Percentiles rank a stretch among this genome's conserved stretches.
phyloP scores from a whole-genome alignment of 2,888 invertebrate species.

The Chrysotoxum bicinctum region DNA sequence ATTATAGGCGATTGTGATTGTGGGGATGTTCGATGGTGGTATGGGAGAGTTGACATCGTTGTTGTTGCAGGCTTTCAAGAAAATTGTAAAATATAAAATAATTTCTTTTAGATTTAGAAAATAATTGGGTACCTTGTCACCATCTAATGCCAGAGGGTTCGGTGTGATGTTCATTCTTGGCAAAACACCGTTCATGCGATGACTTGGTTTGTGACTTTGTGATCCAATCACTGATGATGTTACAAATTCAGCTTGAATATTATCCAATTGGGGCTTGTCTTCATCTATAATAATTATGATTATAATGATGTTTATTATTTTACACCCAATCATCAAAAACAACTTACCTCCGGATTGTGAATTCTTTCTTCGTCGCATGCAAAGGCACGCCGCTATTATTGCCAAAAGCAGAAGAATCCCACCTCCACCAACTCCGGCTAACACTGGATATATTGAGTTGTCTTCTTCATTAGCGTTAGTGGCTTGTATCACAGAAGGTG shows the following conservation, averaged over 20 bases:
- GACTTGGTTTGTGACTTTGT: constrained; percentile 77
- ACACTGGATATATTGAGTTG: constrained; percentile 79
- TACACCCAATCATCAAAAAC: not conserved
- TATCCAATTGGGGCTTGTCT: constrained; percentile 81
- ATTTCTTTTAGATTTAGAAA: not conserved
- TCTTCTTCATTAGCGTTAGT: constrained; percentile 76
- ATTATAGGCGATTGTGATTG: constrained; percentile 76
- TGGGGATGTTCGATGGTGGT: constrained; percentile 64
- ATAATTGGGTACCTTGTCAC: constrained; percentile 77
- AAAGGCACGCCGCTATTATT: constrained; percentile 79
- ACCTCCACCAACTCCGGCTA: constrained; percentile 80
- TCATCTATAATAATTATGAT: constrained; percentile 75
- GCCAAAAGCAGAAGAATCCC: constrained; percentile 78
- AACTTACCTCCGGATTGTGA: constrained; percentile 79
- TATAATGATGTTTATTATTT: not conserved
- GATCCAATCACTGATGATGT: constrained; percentile 79
- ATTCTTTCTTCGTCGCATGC: constrained; percentile 78
- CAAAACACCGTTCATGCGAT: constrained; percentile 80
- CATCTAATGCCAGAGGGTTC: constrained; percentile 81
- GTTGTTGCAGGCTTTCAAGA: constrained; percentile 78
- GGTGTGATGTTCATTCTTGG: constrained; percentile 81
- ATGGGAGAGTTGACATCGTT: constrained; percentile 72
- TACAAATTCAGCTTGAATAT: constrained; percentile 80
- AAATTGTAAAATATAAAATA: constrained; percentile 26
- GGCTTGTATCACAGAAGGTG: constrained; percentile 76